A percentile compares a stretch with the other conserved stretches of the same genome.
These are phyloP conservation scores for Eurytoma californica DNA, from an alignment of 2,888 invertebrate species.

Conservation along the genomic window DNA sequence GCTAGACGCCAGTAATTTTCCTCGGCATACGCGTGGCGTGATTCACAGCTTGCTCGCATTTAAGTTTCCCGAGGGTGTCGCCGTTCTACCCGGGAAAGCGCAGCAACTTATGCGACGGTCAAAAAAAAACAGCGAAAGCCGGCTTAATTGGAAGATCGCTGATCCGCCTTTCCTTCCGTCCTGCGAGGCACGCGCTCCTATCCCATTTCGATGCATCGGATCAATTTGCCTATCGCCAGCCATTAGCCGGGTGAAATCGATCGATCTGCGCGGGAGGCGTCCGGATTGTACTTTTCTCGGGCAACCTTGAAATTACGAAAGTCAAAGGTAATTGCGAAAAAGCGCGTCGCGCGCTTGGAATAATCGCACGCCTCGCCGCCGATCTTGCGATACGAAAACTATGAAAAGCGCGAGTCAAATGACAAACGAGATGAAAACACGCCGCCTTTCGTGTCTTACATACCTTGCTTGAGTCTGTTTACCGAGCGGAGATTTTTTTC, in stretches of 20 bases:
- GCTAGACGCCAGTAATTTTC: too few relatives aligned
- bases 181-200: neutral
- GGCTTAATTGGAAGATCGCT: constrained; percentile 36
- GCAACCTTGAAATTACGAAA: constrained; percentile 55
- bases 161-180: constrained; percentile 38
- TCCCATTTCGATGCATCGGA: neutral
- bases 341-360: neutral
- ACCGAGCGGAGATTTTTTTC: too few relatives aligned
- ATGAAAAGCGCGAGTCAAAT: too few relatives aligned
- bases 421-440: too few relatives aligned
- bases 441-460: too few relatives aligned
- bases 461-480: too few relatives aligned
- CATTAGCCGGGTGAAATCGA: neutral
- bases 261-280: neutral
- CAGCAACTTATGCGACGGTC: neutral
- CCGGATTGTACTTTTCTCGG: constrained; percentile 13
- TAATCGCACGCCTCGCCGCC: neutral
- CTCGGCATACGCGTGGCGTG: neutral
- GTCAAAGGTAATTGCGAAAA: constrained; percentile 46
- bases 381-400: too few relatives aligned
- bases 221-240: neutral
- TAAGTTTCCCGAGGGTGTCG: neutral
- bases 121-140: neutral
- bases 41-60: neutral
- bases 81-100: neutral